phyloP scores from a whole-genome alignment of 1,140 invertebrate genomes.

The Ceratina japonica region DNA sequence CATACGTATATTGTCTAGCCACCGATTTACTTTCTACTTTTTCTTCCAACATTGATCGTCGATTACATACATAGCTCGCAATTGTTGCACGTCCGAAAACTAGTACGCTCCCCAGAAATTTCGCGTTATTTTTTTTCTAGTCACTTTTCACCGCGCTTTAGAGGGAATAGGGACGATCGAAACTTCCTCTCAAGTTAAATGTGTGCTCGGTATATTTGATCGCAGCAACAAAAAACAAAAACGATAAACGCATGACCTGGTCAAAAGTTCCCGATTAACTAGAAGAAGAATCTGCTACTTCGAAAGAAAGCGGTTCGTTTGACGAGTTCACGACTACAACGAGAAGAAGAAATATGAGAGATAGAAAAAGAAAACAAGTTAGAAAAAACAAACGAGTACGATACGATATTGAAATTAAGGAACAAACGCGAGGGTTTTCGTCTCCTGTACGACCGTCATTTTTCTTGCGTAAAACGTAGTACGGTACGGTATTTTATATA shows the following conservation, averaged over 20 bases:
- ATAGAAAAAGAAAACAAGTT: not conserved
- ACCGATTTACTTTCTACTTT: constrained; percentile 40
- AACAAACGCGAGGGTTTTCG: constrained; percentile 38
- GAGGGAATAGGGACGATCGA: not conserved
- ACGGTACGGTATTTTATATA: no score
- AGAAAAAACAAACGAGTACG: constrained; percentile 9
- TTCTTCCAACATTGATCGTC: not conserved
- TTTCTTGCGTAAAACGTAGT: constrained; percentile 22
- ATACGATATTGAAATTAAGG: constrained; percentile 27
- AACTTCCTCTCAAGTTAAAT: no score
- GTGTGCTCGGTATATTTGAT: no score
- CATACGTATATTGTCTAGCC: constrained; percentile 47
- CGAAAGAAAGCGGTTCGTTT: not conserved
- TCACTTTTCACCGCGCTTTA: not conserved
- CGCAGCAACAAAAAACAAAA: not conserved
- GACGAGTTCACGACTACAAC: not conserved
- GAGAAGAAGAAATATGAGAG: not conserved
- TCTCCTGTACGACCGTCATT: constrained; percentile 10
- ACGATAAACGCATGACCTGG: constrained; percentile 13
- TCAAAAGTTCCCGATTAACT: not conserved
- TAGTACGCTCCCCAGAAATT: constrained; percentile 7
- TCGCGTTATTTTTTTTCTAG: not conserved
- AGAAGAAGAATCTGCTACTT: not conserved
- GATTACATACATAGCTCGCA: not conserved
- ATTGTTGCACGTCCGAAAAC: constrained; percentile 11